These are phyloP conservation scores for Toxostoma redivivum DNA, from an alignment of 2,113 vertebrate species.

Conservation along the genomic window DNA sequence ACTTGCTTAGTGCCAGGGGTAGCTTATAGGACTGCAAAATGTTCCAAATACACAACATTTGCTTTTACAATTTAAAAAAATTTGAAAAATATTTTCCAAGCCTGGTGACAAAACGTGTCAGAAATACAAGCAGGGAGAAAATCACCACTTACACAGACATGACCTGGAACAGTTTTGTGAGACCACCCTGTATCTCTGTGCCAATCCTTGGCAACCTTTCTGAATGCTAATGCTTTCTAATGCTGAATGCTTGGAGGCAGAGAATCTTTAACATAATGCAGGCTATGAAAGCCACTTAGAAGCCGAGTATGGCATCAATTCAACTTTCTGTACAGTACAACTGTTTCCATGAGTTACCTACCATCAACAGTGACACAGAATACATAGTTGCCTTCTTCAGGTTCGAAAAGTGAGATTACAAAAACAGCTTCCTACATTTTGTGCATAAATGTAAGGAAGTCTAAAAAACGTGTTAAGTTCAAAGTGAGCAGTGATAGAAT, in stretches of 20 bases:
- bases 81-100: not conserved
- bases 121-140: not conserved
- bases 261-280: not conserved
- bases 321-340: not conserved
- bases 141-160: not conserved
- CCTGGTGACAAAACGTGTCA: not conserved
- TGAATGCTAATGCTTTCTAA: not conserved
- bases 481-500: not conserved
- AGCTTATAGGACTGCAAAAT: not conserved
- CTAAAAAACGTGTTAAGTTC: not conserved
- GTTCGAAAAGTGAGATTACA: not conserved
- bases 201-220: not conserved
- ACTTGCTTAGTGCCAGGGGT: not conserved
- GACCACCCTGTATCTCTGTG: not conserved
- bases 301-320: not conserved
- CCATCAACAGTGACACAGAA: not conserved
- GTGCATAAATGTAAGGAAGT: fast-evolving
- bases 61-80: not conserved
- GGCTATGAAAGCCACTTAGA: not conserved
- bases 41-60: not conserved
- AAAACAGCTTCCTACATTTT: not conserved
- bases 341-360: not conserved
- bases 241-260: not conserved
- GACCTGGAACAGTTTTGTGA: not conserved
- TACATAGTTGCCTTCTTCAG: not conserved